Evolutionary conservation across 2,797 vertebrate species (phyloP).

Genomic region (Anisognathus igniventris): DNA sequence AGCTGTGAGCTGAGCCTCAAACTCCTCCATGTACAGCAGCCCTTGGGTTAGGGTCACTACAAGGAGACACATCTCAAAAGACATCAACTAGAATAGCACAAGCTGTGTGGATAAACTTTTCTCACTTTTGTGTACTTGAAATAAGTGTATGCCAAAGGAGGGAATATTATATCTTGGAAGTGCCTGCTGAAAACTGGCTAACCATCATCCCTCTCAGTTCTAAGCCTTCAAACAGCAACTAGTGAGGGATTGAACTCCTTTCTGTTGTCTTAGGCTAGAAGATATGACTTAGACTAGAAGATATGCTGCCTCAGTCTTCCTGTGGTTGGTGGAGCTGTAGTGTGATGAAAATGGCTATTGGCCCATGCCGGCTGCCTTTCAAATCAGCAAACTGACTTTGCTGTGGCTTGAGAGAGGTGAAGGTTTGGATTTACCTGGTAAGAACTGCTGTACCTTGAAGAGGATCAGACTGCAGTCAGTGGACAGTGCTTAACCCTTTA

Average conservation of each 20-base stretch:
- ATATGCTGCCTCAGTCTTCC: not conserved
- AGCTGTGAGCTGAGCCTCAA: not conserved
- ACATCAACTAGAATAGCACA: not conserved
- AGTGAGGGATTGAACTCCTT: not conserved
- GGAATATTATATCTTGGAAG: not conserved
- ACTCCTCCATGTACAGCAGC: rapidly evolving
- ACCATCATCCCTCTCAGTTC: not conserved
- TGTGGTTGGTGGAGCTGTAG: not conserved
- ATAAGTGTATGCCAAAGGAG: not conserved
- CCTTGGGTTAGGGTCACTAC: not conserved
- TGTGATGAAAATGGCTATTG: not conserved
- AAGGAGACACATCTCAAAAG: not conserved
- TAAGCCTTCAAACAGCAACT: not conserved
- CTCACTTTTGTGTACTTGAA: not conserved
- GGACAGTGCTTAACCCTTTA: not conserved
- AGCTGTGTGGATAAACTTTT: not conserved
- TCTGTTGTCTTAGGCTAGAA: not conserved
- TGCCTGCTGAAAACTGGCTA: not conserved
- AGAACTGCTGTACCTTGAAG: rapidly evolving
- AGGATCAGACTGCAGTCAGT: not conserved
- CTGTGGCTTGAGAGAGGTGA: not conserved
- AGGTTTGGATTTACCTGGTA: not conserved
- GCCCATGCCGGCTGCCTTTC: not conserved
- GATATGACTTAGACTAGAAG: not conserved
- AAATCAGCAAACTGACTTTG: not conserved